phyloP scores from a whole-genome alignment of 2,113 vertebrate species.

The Cnemophilus loriae region DNA sequence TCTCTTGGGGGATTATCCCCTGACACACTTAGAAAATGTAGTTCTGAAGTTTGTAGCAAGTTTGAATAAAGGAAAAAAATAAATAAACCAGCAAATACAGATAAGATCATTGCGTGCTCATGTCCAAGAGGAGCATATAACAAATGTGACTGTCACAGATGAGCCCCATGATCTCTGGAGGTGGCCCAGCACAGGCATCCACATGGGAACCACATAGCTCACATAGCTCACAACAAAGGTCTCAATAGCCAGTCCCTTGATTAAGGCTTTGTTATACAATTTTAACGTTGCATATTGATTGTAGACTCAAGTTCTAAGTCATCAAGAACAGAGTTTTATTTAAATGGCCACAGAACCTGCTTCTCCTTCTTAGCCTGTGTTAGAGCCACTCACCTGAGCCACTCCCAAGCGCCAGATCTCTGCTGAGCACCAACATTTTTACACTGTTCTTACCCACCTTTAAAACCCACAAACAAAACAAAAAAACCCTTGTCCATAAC shows the following conservation, averaged over 20 bases:
- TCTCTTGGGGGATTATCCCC: neutral
- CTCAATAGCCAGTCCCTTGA: neutral
- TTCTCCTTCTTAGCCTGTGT: neutral
- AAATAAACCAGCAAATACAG: neutral
- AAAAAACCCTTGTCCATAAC: neutral
- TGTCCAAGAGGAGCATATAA: neutral
- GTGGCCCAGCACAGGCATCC: neutral
- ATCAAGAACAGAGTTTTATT: neutral
- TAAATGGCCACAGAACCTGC: neutral
- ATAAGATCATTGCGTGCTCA: neutral
- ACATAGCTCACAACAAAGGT: neutral
- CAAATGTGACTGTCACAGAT: neutral
- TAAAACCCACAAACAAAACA: neutral
- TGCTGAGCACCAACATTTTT: neutral
- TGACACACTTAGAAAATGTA: neutral
- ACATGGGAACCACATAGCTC: accelerated
- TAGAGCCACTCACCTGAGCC: accelerated
- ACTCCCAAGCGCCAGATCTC: neutral
- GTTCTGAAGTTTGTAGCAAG: neutral
- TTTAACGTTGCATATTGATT: accelerated
- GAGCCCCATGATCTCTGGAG: neutral
- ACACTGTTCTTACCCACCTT: neutral
- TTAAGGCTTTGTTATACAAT: neutral
- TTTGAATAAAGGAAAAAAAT: neutral
- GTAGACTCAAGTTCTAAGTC: neutral